Evolutionary conservation across 2,113 vertebrate species (phyloP).

Genomic region (Notothenia rossii): DNA sequence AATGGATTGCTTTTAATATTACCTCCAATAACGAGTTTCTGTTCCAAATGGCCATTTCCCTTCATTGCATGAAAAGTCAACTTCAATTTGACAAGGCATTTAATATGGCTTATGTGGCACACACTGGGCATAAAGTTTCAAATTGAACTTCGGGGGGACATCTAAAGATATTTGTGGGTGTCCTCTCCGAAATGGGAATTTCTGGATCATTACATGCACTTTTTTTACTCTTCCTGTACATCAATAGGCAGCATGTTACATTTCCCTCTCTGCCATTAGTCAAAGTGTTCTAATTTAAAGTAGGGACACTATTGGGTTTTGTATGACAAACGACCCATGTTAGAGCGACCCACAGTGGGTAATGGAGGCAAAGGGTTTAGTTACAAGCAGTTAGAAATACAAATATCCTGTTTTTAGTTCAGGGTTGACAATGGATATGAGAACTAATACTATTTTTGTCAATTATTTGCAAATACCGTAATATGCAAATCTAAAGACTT

Average conservation of each 20-base stretch:
- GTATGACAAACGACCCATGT: slow-evolving; percentile 66
- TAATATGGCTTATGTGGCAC: slow-evolving; percentile 48
- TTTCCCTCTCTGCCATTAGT: slow-evolving; percentile 60
- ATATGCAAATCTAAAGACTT: background rate
- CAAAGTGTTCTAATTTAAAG: slow-evolving; percentile 71
- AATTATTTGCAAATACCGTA: background rate
- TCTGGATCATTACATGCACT: slow-evolving; percentile 58
- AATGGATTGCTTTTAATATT: slow-evolving; percentile 80
- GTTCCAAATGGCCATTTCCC: slow-evolving; percentile 68
- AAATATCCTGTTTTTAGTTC: slow-evolving; percentile 34
- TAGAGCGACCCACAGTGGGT: slow-evolving; percentile 42
- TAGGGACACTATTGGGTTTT: slow-evolving; percentile 61
- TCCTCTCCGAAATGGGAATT: slow-evolving; percentile 49
- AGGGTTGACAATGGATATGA: slow-evolving; percentile 7
- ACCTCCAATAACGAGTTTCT: slow-evolving; percentile 62
- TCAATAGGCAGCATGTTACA: slow-evolving; percentile 49
- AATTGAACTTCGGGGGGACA: slow-evolving; percentile 58
- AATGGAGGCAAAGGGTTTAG: slow-evolving; percentile 53
- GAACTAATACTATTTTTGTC: background rate
- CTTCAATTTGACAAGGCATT: slow-evolving; percentile 73
- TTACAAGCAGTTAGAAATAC: slow-evolving; percentile 63
- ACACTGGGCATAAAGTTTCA: slow-evolving; percentile 60
- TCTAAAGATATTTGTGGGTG: slow-evolving; percentile 30
- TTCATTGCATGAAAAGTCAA: slow-evolving; percentile 68
- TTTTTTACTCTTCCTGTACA: slow-evolving; percentile 23